Evolutionary conservation across 2,888 invertebrate species (phyloP), one percentile per base, ranked within the genome.

Genomic region (Onchidella celtica): DNA sequence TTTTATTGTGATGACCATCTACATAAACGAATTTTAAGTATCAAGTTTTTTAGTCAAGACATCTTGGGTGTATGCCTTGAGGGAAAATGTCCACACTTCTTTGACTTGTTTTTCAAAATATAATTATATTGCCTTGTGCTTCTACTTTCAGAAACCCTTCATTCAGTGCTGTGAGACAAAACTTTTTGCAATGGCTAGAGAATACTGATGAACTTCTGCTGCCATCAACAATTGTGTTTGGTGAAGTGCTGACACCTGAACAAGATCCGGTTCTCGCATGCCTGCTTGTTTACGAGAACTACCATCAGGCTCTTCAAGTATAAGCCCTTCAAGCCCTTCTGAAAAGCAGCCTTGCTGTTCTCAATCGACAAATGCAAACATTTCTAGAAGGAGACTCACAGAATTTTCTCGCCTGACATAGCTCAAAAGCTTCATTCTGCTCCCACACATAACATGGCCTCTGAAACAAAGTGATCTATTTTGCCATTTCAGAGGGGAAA

Each of bases 231-330:
- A 69, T 11, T 36, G 36, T 11, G 24, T 69, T 69, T 69, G 69
- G 69, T 36, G 69, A 69, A 34, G 17, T n/a, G 11, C 36, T 69
- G 32, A 17, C 9, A 21, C 69, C 69, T n/a, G 69, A 69, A n/a
- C 2, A 4, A n/a, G 69, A 69, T 69, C 36, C 32, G 4, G 69
- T 69, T 3, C 36, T 36, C 3, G 24, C 69, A 3, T 34, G 11
- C 6, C 69, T 69, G 2, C 69, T 34, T 6, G 6, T 17, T 17
- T 47, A 47, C 47, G 17, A 6, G 17, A 47, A 6, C 9, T 11
- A 17, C 17, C 9, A 47, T 6, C 47, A 11, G 47, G 47, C 6
- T 47, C 6, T 47, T 47, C 47, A 47, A 47, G 47, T 11, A 47
- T 6, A 47, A 47, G 47, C 47, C 17, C 47, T 47, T 17, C 17